Base-by-base conservation (phyloP, 2,888 invertebrate genomes). In the Diaphora mendica region DNA sequence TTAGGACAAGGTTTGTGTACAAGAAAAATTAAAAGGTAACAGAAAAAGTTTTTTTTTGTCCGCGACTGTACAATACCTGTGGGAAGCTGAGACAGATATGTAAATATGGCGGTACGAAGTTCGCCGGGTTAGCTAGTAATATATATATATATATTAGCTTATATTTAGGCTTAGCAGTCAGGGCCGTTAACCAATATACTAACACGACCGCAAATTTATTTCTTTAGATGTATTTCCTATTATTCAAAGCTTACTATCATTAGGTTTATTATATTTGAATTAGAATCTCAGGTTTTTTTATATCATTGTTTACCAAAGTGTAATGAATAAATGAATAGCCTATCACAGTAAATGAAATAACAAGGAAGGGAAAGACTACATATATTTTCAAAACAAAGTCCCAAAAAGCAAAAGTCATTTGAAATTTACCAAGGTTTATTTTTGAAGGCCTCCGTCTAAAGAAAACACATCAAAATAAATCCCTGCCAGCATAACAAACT, bases 391-490 rank as follows among this genome's bases (percentile, higher is more conserved):
- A 48, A 44, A 67, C 59, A 68, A 39, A 44, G 44, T 62, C 42
- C 13, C 30, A 73, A 71, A 71, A 76, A 44, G 67, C 30, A 72
- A 70, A 44, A 71, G 44, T 26, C 26, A 30, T 71, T 17, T 35
- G 39, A 70, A 68, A 76, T 77, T 75, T 72, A 71, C 71, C 65
- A 74, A 72, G 65, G 73, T 76, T 74, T 74, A 74, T 64, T 75
- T 75, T 64, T 35, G 51, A 39, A 76, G 70, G 70, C 78, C 74
- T n/a, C 71, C 35, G 67, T 70, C 55, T 69, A 44, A 80, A 81
- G 75, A 79, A 80, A 83, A 78, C 73, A 83, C 73, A 83, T 83
- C 80, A 77, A 77, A 85, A 81, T 81, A 76, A 82, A 85, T 76
- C 81, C 72, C 44, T 62, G 39, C 71, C 75, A 73, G 75, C 77